Conservation (phyloP, 2,113 vertebrate species). For the Poicephalus gulielmi region DNA sequence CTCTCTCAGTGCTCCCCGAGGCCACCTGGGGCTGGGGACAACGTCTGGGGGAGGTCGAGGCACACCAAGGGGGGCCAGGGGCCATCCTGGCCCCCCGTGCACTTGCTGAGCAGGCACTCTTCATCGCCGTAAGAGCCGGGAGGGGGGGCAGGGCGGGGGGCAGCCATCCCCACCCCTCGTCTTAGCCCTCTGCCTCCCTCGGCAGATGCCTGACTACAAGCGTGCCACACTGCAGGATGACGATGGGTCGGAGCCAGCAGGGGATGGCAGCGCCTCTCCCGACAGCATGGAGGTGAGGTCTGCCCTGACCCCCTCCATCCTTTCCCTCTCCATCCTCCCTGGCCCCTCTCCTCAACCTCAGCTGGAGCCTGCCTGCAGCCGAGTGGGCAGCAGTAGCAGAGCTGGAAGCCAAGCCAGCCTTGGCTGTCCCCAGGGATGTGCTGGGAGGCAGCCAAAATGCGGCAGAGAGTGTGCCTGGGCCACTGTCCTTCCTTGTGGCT, state of each 20-base stretch:
- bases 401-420: background rate
- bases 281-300: constrained; percentile 87
- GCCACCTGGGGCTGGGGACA: background rate
- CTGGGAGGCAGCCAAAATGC: constrained; percentile 35
- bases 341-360: background rate
- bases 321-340: background rate
- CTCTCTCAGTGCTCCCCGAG: background rate
- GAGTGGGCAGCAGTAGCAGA: background rate
- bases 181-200: background rate
- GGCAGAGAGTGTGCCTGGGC: background rate
- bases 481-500: background rate
- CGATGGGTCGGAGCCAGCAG: constrained; percentile 77
- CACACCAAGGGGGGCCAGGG: background rate
- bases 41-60: background rate
- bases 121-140: background rate
- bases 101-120: background rate
- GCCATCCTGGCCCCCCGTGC: background rate
- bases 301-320: background rate
- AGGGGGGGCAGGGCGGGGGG: background rate
- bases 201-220: constrained; percentile 95
- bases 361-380: background rate
- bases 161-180: background rate
- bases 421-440: background rate
- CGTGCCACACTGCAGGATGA: constrained; percentile 92
- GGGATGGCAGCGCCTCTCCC: constrained; percentile 81